A percentile compares a stretch with the other conserved stretches of the same genome.
Evolutionary conservation across 2,113 vertebrate species (phyloP).

Genomic region (Toxostoma redivivum): DNA sequence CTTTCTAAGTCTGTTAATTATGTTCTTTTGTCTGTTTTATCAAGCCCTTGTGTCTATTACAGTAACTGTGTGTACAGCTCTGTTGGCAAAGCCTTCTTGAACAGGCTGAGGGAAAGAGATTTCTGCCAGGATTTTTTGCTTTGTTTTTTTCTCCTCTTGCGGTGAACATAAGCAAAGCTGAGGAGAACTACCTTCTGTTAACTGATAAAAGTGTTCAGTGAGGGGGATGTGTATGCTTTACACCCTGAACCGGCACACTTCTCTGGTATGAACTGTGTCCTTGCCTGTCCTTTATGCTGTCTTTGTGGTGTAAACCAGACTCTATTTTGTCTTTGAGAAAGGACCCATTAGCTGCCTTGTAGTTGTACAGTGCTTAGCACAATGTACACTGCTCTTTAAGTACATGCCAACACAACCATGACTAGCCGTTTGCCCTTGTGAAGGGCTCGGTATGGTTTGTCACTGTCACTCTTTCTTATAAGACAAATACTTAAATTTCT

Average conservation of each 20-base stretch:
- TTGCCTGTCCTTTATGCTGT: neutral
- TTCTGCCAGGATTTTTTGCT: neutral
- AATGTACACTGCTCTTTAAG: neutral
- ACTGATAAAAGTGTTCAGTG: neutral
- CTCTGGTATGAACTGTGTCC: neutral
- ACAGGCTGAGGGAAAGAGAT: neutral
- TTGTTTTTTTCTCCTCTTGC: neutral
- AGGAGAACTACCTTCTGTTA: neutral
- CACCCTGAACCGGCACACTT: neutral
- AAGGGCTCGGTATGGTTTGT: neutral
- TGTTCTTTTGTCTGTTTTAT: neutral
- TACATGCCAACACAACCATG: neutral
- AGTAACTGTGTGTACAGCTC: neutral
- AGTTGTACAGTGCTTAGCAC: neutral
- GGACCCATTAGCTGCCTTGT: neutral
- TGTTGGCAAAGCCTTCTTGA: neutral
- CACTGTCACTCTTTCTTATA: neutral
- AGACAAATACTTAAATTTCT: neutral
- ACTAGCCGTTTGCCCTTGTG: neutral
- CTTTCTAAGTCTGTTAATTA: neutral
- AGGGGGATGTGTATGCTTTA: neutral
- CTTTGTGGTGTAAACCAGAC: neutral
- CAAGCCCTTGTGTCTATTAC: neutral
- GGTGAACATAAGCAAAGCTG: neutral
- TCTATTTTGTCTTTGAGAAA: conserved; percentile 24